A percentile compares a stretch with the other conserved stretches of the same genome.
Evolutionary conservation across 1,140 invertebrate genomes (phyloP).

Genomic region (Tribolium madens): DNA sequence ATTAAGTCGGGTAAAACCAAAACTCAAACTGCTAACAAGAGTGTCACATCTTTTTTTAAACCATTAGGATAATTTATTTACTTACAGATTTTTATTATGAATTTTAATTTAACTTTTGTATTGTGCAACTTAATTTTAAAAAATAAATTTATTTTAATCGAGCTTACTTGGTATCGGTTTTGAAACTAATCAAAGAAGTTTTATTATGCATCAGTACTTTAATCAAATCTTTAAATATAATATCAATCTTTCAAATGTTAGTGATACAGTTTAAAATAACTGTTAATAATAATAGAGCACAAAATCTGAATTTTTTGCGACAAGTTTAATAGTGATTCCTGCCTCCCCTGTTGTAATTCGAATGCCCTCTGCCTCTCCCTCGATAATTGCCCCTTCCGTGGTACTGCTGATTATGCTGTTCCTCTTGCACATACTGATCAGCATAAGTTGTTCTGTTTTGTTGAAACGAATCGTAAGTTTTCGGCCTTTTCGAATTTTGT

Average conservation of each 20-base stretch:
- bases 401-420: constrained; percentile 62
- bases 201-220: no score
- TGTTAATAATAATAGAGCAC: not conserved
- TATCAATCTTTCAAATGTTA: not conserved
- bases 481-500: constrained; percentile 58
- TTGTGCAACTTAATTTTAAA: not conserved
- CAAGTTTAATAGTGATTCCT: constrained; percentile 31
- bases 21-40: not conserved
- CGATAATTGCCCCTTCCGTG: constrained; percentile 48
- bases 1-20: constrained; percentile 9
- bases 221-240: no score
- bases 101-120: not conserved
- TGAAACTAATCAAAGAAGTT: no score
- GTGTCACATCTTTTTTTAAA: constrained; percentile 39
- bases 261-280: not conserved
- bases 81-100: not conserved
- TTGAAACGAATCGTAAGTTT: constrained; percentile 64
- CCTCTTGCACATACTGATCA: constrained; percentile 65
- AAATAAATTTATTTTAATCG: no score
- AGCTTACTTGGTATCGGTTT: no score
- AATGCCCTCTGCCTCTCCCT: constrained; percentile 55
- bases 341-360: constrained; percentile 64
- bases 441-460: constrained; percentile 60
- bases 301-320: not conserved
- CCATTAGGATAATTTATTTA: constrained; percentile 5